phyloP scores from a whole-genome alignment of 2,797 vertebrate genomes.

The Sebastes minor region DNA sequence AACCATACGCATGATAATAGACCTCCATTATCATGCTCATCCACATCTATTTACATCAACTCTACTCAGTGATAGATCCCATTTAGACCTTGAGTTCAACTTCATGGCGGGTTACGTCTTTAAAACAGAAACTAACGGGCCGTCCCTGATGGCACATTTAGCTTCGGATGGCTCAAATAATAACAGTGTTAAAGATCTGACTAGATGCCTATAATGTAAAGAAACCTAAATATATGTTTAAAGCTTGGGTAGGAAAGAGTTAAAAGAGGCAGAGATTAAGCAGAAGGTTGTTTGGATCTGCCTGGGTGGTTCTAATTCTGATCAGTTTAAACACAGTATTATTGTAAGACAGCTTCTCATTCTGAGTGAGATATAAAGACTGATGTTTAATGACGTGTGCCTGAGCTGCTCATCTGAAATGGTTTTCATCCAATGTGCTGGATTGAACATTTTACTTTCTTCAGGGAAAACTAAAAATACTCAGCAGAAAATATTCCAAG shows the following conservation, averaged over 20 bases:
- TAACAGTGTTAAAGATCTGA: neutral
- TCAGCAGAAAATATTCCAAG: neutral
- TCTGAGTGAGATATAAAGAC: neutral
- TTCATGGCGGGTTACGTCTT: neutral
- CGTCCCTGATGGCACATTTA: neutral
- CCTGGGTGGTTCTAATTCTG: neutral
- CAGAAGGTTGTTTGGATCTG: neutral
- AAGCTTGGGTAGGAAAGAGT: neutral
- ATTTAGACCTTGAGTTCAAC: neutral
- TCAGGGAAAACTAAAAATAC: neutral
- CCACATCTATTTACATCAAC: neutral
- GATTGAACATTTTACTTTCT: neutral
- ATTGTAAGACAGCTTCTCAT: neutral
- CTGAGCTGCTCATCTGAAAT: neutral
- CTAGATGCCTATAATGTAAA: neutral
- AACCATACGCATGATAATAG: slow-evolving; percentile 13
- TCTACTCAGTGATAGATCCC: neutral
- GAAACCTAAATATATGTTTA: neutral
- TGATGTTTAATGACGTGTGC: neutral
- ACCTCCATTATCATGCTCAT: slow-evolving; percentile 5
- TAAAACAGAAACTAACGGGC: neutral
- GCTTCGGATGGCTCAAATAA: neutral
- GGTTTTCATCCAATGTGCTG: neutral
- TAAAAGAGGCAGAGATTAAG: neutral
- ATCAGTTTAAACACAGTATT: neutral